Percentiles rank a stretch among this genome's conserved stretches.
Evolutionary conservation across 2,113 vertebrate species (phyloP).

Genomic region (Sciurus niger): DNA sequence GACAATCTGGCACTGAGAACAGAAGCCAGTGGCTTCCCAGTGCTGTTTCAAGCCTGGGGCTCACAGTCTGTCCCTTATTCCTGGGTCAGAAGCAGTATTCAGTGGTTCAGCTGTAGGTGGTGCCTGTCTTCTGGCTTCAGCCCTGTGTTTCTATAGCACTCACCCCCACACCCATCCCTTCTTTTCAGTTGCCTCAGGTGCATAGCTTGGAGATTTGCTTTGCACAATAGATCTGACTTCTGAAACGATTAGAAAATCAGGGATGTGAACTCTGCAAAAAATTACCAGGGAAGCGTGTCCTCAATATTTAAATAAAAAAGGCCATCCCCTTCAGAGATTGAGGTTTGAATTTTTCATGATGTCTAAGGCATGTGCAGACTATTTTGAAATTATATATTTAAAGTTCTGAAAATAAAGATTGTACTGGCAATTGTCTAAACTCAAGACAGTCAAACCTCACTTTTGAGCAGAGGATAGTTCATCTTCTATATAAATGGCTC

Average conservation of each 20-base stretch:
- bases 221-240: conserved; percentile 50
- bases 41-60: not conserved
- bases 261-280: conserved; percentile 49
- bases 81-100: accelerated
- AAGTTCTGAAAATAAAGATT: conserved; percentile 60
- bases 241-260: conserved; percentile 56
- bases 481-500: conserved; percentile 65
- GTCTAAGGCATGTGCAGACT: conserved; percentile 32
- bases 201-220: not conserved
- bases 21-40: not conserved
- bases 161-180: not conserved
- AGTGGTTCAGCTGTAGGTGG: not conserved
- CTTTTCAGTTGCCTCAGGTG: not conserved
- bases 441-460: conserved; percentile 30
- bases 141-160: not conserved
- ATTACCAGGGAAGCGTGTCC: not conserved
- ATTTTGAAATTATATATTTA: conserved; percentile 54
- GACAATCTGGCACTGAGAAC: not conserved
- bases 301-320: conserved; percentile 66
- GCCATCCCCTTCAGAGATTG: not conserved
- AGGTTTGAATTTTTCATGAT: conserved; percentile 72
- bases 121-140: accelerated
- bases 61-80: not conserved
- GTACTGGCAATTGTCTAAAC: conserved; percentile 40
- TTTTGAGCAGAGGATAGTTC: conserved; percentile 40